phyloP scores from a whole-genome alignment of 2,888 invertebrate species.

The Athrips mouffetella region DNA sequence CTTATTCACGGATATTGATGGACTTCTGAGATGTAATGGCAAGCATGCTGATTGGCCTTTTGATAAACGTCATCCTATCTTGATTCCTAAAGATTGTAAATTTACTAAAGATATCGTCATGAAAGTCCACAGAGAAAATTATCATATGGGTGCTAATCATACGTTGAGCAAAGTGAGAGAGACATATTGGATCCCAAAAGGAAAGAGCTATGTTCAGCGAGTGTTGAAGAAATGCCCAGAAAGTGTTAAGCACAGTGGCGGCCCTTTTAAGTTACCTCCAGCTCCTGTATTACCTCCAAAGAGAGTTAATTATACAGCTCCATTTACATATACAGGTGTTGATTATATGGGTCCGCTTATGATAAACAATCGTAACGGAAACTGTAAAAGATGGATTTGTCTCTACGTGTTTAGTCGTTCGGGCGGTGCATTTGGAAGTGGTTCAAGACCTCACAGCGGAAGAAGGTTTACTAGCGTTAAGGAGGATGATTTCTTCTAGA shows the following conservation, averaged over 20 bases:
- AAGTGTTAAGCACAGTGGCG: conserved; percentile 28
- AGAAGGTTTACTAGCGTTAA: conserved; percentile 25
- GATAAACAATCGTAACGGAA: conserved; percentile 4
- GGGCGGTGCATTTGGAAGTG: conserved; percentile 29
- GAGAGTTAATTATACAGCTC: conserved; percentile 23
- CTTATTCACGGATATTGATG: conserved; percentile 19
- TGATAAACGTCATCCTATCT: conserved; percentile 17
- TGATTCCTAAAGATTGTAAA: conserved; percentile 18
- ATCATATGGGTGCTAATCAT: conserved; percentile 23
- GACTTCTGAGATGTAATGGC: conserved; percentile 22
- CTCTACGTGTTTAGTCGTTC: conserved; percentile 25
- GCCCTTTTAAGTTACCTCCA: conserved; percentile 26
- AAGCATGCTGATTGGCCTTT: conserved; percentile 11
- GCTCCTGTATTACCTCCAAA: conserved; percentile 27
- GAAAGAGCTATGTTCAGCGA: conserved; percentile 20
- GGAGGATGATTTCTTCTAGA: conserved; percentile 19
- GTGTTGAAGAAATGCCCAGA: conserved; percentile 17
- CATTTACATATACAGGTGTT: conserved; percentile 24
- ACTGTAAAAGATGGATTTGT: conserved; percentile 23
- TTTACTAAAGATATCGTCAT: conserved; percentile 19
- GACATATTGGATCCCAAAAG: conserved; percentile 25
- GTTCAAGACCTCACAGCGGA: conserved; percentile 27
- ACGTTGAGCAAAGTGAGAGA: conserved; percentile 21
- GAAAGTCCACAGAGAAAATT: conserved; percentile 19
- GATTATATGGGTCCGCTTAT: conserved; percentile 24